A percentile compares a stretch with the other conserved stretches of the same genome.
phyloP scores from a whole-genome alignment of 1,140 invertebrate genomes.

The Leptinotarsa undecemlineata region DNA sequence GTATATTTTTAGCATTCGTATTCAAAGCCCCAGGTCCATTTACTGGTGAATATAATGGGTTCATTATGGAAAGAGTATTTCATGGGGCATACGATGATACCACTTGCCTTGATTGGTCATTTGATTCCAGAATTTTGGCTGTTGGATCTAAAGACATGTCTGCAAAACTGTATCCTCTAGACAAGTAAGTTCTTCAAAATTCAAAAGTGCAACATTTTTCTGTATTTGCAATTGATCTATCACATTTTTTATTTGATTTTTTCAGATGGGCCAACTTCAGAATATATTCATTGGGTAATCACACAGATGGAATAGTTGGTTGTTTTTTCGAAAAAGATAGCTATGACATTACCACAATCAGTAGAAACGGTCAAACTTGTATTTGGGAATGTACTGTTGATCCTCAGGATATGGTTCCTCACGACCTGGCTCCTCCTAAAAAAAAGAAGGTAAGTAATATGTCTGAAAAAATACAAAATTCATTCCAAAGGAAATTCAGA shows the following conservation, averaged over 20 bases:
- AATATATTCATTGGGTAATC: constrained; percentile 74
- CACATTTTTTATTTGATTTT: background rate
- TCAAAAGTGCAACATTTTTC: too few species aligned
- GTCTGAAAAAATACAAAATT: background rate
- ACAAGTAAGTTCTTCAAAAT: constrained; percentile 58
- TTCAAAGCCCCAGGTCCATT: constrained; percentile 82
- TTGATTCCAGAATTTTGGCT: constrained; percentile 83
- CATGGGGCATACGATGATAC: constrained; percentile 79
- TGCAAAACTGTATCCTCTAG: constrained; percentile 77
- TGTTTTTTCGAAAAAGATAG: constrained; percentile 87
- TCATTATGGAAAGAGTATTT: constrained; percentile 83
- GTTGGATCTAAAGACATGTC: constrained; percentile 86
- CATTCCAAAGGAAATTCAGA: too few species aligned
- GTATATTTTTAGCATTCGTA: constrained; percentile 71
- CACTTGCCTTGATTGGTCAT: constrained; percentile 88
- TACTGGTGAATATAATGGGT: constrained; percentile 84
- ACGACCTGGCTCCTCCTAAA: constrained; percentile 51
- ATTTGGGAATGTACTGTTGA: constrained; percentile 87
- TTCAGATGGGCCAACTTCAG: constrained; percentile 68
- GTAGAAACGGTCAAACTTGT: constrained; percentile 69
- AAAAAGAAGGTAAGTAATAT: constrained; percentile 42
- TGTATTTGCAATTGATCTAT: too few species aligned
- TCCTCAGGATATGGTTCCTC: constrained; percentile 64
- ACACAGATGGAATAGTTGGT: constrained; percentile 79
- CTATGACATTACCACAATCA: constrained; percentile 79